Evolutionary conservation across 2,888 invertebrate genomes (phyloP).

Genomic region (Mayetiola destructor): DNA sequence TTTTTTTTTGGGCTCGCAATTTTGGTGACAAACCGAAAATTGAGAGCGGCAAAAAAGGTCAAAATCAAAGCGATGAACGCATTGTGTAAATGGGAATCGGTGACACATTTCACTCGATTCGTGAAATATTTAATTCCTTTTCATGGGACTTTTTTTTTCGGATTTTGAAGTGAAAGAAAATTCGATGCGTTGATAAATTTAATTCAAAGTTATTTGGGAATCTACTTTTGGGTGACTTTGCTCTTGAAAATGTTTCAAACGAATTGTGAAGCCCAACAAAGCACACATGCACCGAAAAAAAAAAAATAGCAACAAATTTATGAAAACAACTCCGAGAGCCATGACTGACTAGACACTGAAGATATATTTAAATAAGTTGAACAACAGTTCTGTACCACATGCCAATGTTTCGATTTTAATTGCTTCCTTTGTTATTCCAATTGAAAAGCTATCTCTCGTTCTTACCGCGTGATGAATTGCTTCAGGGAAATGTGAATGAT

Average conservation of each 20-base stretch:
- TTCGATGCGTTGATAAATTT: background rate
- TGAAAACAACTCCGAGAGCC: too few relatives aligned
- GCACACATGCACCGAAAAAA: background rate
- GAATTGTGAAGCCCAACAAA: too few relatives aligned
- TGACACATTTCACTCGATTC: background rate
- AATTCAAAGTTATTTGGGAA: background rate
- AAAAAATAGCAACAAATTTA: background rate
- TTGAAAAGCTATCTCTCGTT: too few relatives aligned
- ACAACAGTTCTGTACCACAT: constrained; percentile 5
- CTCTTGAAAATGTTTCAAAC: background rate
- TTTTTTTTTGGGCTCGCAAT: background rate
- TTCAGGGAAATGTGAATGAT: too few relatives aligned
- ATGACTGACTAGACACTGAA: constrained; percentile 8
- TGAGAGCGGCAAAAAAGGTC: background rate
- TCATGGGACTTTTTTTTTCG: too few relatives aligned
- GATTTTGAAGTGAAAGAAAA: too few relatives aligned
- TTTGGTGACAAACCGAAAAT: background rate
- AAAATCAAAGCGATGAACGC: background rate
- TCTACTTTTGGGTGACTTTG: too few relatives aligned
- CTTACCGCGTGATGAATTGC: too few relatives aligned
- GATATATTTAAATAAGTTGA: constrained; percentile 2
- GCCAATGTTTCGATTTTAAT: constrained; percentile 10
- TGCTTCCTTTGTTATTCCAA: background rate
- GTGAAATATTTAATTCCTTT: background rate
- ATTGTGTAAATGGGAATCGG: background rate